A percentile compares a stretch with the other conserved stretches of the same genome.
These are phyloP conservation scores for Drosophila serrata DNA, from an alignment of 1,140 invertebrate genomes.

Conservation along the genomic window DNA sequence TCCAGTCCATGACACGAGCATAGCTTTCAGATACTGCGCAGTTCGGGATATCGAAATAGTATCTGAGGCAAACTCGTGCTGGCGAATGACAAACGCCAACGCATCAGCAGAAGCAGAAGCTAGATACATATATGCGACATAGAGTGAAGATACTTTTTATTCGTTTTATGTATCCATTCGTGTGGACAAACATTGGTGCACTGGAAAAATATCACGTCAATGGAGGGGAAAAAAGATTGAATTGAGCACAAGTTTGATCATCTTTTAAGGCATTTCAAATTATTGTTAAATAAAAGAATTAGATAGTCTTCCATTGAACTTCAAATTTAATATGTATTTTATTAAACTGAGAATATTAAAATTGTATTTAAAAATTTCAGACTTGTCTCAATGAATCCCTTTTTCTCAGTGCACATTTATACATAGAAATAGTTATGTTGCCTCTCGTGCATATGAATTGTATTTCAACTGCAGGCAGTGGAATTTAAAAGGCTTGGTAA, in stretches of 20 bases:
- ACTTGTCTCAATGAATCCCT: rapidly evolving
- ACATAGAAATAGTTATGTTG: slow-evolving; percentile 6
- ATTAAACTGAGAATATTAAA: not conserved
- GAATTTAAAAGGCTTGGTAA: slow-evolving; percentile 21
- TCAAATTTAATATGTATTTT: too few species aligned
- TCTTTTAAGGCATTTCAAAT: not conserved
- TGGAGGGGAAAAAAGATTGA: not conserved
- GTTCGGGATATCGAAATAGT: slow-evolving; percentile 33
- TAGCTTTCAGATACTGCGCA: slow-evolving; percentile 66
- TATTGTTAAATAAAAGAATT: not conserved
- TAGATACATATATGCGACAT: slow-evolving; percentile 44
- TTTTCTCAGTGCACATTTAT: slow-evolving; percentile 7
- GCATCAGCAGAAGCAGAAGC: slow-evolving; percentile 38
- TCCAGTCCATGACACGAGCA: slow-evolving; percentile 31
- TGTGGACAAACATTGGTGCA: slow-evolving; percentile 13
- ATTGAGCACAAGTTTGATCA: too few species aligned
- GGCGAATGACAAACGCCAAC: slow-evolving; percentile 49
- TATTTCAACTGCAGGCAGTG: slow-evolving; percentile 12
- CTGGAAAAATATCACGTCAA: not conserved
- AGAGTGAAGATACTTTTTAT: slow-evolving; percentile 20
- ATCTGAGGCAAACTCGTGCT: slow-evolving; percentile 4
- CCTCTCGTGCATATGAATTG: slow-evolving; percentile 15
- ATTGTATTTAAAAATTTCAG: not conserved
- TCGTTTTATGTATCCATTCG: slow-evolving; percentile 29
- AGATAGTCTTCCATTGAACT: not conserved